Evolutionary conservation across 2,888 invertebrate genomes (phyloP), one percentile per base, ranked within the genome.

Genomic region (Bembecia ichneumoniformis): DNA sequence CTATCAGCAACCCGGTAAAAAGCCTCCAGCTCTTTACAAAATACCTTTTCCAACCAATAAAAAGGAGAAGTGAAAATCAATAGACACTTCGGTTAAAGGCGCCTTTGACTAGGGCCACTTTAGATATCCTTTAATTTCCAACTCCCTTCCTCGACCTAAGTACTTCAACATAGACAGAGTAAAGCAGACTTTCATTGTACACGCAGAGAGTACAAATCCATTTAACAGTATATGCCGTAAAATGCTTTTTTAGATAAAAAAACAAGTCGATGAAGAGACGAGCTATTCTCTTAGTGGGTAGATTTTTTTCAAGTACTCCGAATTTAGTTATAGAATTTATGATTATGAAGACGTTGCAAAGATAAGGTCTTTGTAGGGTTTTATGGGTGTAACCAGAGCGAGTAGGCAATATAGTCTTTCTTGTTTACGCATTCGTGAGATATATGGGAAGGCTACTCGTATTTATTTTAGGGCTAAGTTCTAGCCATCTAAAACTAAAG

Each of bases 1-100:
- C n/a, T n/a, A 13, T 40, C 40, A 40, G n/a, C 40, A 14, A 5
- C 40, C n/a, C 40, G 13, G 14, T 40, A 40, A 40, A 40, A 40
- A 40, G n/a, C n/a, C 40, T 13, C 13, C 13, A 40, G 40, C 5
- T 28, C 13, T 40, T 40, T 40, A 40, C 40, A 40, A 40, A 40
- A 40, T 40, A 40, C 40, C 40, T 40, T 11, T 14, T 40, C 40
- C 13, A n/a, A n/a, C 40, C n/a, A 40, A 13, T 13, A 40, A 40
- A 40, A 40, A 14, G 40, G 40, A 4, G 13, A 40, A 65, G 64
- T 63, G 62, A 64, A 66, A 69, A 69, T 69, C 68, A 66, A 69
- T 64, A 62, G 64, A 48, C 51, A 48, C 62, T 60, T 53, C 57
- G 57, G 56, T 62, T 56, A 56, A 58, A 59, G 58, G 58, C 57